Evolutionary conservation across 1,140 invertebrate genomes (phyloP).

Genomic region (Lepidurus packardi): DNA sequence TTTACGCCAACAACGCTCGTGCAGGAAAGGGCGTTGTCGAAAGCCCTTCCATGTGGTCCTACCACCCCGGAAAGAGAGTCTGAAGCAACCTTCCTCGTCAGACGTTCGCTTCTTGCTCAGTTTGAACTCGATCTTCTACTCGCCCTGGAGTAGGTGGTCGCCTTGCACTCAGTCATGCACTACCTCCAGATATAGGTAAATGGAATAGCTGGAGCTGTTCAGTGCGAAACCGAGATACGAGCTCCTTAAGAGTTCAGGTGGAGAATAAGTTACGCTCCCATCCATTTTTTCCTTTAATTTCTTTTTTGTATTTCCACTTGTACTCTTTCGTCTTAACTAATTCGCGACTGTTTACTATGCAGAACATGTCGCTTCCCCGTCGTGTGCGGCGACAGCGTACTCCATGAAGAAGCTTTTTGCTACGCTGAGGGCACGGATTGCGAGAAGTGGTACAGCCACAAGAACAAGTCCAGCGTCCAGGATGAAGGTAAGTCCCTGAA

Average conservation of each 20-base stretch:
- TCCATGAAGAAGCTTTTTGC: slow-evolving; percentile 76
- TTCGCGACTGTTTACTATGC: slow-evolving; percentile 24
- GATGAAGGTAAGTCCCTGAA: slow-evolving; percentile 28
- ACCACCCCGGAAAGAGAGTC: slow-evolving; percentile 26
- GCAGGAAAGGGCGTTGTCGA: slow-evolving; percentile 37
- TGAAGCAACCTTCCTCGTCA: slow-evolving; percentile 31
- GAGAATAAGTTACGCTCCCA: no score
- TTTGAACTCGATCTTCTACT: slow-evolving; percentile 47
- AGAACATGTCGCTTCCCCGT: slow-evolving; percentile 67
- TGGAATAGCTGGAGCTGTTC: slow-evolving; percentile 6
- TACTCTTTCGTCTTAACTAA: slow-evolving; percentile 32
- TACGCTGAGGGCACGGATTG: slow-evolving; percentile 72
- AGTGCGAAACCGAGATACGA: neutral
- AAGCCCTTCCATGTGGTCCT: slow-evolving; percentile 29
- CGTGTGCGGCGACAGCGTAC: slow-evolving; percentile 64
- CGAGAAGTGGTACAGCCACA: slow-evolving; percentile 57
- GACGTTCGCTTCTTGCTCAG: slow-evolving; percentile 43
- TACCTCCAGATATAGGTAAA: slow-evolving; percentile 52
- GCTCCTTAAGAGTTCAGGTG: no score
- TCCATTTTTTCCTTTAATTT: neutral
- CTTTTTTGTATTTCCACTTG: slow-evolving; percentile 28
- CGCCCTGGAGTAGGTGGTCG: slow-evolving; percentile 58
- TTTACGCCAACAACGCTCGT: slow-evolving; percentile 29
- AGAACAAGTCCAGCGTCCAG: slow-evolving; percentile 34
- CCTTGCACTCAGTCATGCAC: slow-evolving; percentile 55